A percentile compares a stretch with the other conserved stretches of the same genome.
phyloP scores from a whole-genome alignment of 2,888 invertebrate species.

The Copidosoma aretas region DNA sequence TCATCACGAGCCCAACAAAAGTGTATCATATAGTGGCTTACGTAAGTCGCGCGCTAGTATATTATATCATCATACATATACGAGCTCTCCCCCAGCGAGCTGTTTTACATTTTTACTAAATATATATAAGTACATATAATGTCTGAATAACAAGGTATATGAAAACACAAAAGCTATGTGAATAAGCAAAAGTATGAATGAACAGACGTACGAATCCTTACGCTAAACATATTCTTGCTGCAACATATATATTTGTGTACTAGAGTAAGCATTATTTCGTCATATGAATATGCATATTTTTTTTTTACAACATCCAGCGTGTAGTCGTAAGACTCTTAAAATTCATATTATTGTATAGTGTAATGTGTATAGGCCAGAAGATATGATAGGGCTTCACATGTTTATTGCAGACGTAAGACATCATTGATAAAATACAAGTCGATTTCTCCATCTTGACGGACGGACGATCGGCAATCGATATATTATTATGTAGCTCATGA shows the following conservation, averaged over 20 bases:
- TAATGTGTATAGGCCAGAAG: background rate
- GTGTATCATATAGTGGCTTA: constrained; percentile 19
- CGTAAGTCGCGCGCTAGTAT: constrained; percentile 14
- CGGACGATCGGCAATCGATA: background rate
- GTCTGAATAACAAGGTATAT: background rate
- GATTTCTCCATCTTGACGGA: background rate
- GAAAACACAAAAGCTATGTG: background rate
- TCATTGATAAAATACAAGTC: too few relatives aligned
- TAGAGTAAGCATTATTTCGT: background rate
- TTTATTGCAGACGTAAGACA: background rate
- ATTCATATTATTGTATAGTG: background rate
- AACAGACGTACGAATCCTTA: constrained; percentile 30
- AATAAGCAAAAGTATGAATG: constrained; percentile 14
- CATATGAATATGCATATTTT: background rate
- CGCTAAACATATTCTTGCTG: background rate
- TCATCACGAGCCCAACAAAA: constrained; percentile 34
- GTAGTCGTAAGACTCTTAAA: constrained; percentile 8
- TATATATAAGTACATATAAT: background rate
- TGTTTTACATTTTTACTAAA: too few relatives aligned
- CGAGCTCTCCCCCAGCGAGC: too few relatives aligned
- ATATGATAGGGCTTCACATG: background rate
- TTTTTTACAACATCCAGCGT: background rate
- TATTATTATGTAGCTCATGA: background rate
- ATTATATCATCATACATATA: background rate
- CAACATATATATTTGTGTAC: background rate